Percentiles rank a stretch among this genome's conserved stretches.
Conservation (phyloP, 2,113 vertebrate genomes). For the Cairina moschata region DNA sequence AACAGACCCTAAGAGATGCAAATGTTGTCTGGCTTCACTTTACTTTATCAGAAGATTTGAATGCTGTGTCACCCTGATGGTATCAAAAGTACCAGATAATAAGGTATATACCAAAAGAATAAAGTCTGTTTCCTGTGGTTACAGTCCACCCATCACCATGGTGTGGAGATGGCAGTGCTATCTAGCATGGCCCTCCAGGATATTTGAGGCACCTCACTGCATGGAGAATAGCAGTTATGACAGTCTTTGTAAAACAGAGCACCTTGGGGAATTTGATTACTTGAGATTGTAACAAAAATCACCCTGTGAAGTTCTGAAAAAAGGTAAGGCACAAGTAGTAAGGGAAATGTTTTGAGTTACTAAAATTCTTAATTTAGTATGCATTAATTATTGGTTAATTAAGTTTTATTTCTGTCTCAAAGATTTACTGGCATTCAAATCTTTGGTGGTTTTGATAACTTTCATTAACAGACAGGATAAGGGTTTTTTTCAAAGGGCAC, state of each 20-base stretch:
- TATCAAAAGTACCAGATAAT: background rate
- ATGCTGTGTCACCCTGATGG: background rate
- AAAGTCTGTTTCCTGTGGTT: background rate
- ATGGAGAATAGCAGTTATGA: background rate
- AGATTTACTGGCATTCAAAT: conserved; percentile 11
- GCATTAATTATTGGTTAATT: conserved; percentile 61
- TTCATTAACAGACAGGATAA: background rate
- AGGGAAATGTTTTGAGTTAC: conserved; percentile 42
- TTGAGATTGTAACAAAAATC: conserved; percentile 23
- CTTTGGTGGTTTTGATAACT: background rate
- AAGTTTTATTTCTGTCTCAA: background rate
- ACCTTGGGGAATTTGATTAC: conserved; percentile 9
- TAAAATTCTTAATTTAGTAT: conserved; percentile 44
- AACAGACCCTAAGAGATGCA: background rate
- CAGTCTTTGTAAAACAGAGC: background rate
- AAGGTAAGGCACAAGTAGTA: conserved; percentile 28
- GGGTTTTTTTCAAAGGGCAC: background rate
- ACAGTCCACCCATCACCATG: background rate
- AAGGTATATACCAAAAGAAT: background rate
- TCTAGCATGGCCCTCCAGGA: background rate
- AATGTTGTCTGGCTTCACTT: background rate
- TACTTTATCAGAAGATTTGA: background rate
- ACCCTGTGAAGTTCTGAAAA: conserved; percentile 42
- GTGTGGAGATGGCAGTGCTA: background rate
- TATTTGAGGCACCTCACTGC: background rate